A percentile compares a stretch with the other conserved stretches of the same genome.
phyloP scores from a whole-genome alignment of 2,888 invertebrate species.

The Parnassius apollo region DNA sequence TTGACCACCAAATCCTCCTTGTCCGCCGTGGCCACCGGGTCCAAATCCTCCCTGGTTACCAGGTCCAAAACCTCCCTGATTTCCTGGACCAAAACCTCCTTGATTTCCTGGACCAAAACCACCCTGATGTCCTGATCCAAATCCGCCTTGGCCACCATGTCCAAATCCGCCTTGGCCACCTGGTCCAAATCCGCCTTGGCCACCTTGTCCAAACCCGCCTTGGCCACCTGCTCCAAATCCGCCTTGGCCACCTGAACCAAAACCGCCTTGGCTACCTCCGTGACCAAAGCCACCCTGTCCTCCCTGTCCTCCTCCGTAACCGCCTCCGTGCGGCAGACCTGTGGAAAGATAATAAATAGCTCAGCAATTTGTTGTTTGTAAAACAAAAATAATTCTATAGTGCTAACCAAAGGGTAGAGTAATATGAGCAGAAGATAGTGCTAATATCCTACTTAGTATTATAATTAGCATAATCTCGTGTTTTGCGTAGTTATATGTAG shows the following conservation, averaged over 20 bases:
- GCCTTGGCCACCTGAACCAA: constrained; percentile 22
- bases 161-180: constrained; percentile 29
- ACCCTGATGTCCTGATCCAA: constrained; percentile 26
- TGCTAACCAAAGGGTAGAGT: no score
- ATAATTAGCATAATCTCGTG: no score
- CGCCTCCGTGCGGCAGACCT: constrained; percentile 5
- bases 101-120: constrained; percentile 27
- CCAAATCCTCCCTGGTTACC: constrained; percentile 23
- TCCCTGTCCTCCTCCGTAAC: constrained; percentile 14
- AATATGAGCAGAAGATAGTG: no score
- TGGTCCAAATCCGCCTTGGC: constrained; percentile 12
- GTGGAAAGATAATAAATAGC: not conserved
- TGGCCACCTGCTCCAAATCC: not conserved
- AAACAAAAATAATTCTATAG: no score
- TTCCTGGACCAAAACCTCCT: constrained; percentile 19
- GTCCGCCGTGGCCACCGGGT: constrained; percentile 24
- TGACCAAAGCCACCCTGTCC: constrained; percentile 16
- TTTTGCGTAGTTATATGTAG: no score
- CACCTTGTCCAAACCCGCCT: constrained; percentile 7
- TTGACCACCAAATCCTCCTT: constrained; percentile 17
- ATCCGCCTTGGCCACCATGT: constrained; percentile 26
- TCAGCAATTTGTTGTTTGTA: no score
- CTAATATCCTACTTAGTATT: no score
- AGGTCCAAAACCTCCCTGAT: constrained; percentile 23
- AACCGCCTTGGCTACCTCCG: constrained; percentile 11